Conservation (phyloP, 2,888 invertebrate genomes). For the Rugalucina vietnamica region DNA sequence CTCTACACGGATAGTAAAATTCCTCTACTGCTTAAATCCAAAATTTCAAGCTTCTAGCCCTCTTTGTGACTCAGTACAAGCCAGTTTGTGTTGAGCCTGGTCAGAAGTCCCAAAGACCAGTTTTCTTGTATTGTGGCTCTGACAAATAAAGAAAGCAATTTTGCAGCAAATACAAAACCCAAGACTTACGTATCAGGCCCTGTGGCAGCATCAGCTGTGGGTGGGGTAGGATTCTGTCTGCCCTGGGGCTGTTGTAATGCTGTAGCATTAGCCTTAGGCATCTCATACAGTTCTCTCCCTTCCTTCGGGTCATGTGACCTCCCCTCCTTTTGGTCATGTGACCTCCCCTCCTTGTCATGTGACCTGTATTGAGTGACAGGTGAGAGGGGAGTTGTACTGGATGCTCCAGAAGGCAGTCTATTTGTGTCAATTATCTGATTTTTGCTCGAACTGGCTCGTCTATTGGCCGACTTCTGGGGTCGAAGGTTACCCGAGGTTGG, state of each 20-base stretch:
- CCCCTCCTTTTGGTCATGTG: constrained; percentile 30
- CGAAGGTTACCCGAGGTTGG: constrained; percentile 40
- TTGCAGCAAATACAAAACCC: background rate
- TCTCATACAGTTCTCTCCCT: constrained; percentile 46
- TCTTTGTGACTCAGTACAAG: no score
- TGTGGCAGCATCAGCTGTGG: background rate
- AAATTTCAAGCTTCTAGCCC: no score
- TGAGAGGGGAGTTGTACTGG: constrained; percentile 8
- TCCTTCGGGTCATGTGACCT: constrained; percentile 35
- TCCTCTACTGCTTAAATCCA: no score
- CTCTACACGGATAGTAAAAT: no score
- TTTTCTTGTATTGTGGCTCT: no score
- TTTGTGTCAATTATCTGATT: background rate
- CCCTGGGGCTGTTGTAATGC: constrained; percentile 14
- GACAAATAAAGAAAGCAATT: background rate
- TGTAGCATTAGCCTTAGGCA: constrained; percentile 56
- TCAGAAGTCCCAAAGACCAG: no score
- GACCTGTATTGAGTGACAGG: constrained; percentile 32
- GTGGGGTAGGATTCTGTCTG: background rate
- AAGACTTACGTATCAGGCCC: background rate
- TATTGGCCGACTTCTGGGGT: constrained; percentile 46
- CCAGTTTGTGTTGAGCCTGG: no score
- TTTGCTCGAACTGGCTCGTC: constrained; percentile 2
- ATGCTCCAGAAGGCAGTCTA: background rate
- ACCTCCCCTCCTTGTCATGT: constrained; percentile 22